These are phyloP conservation scores for Augochlora pura DNA, from an alignment of 1,140 invertebrate genomes.

Conservation along the genomic window DNA sequence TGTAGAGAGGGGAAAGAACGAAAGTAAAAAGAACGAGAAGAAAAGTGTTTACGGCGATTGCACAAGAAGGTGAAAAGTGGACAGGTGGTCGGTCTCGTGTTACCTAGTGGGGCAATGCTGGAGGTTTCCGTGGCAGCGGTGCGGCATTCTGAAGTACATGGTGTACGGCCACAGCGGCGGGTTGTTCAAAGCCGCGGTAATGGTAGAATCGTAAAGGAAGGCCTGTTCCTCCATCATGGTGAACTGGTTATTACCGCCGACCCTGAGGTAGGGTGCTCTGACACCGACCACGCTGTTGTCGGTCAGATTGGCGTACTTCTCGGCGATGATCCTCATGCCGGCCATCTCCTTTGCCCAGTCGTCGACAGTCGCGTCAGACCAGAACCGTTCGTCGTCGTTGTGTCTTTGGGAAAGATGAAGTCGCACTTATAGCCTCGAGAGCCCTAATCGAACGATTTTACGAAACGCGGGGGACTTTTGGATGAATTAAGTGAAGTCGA, in stretches of 20 bases:
- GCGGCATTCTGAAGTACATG: slow-evolving; percentile 98
- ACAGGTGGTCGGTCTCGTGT: too few species aligned
- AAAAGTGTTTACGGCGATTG: too few species aligned
- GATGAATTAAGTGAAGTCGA: too few species aligned
- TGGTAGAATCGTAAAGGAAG: slow-evolving; percentile 97
- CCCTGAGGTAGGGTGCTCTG: slow-evolving; percentile 93
- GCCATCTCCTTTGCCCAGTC: slow-evolving; percentile 99
- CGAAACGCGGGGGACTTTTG: too few species aligned
- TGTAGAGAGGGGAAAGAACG: too few species aligned
- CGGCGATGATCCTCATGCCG: slow-evolving; percentile 94
- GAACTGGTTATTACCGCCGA: slow-evolving; percentile 98
- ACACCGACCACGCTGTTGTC: slow-evolving; percentile 97
- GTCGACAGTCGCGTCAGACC: slow-evolving; percentile 95
- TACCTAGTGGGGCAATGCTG: slow-evolving; percentile 95
- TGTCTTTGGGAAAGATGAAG: slow-evolving; percentile 82
- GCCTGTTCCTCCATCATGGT: slow-evolving; percentile 99
- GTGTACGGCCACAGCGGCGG: slow-evolving; percentile 98
- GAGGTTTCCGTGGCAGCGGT: slow-evolving; percentile 95
- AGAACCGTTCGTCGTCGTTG: slow-evolving; percentile 95
- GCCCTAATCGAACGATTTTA: too few species aligned
- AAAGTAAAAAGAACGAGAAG: too few species aligned
- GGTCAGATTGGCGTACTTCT: slow-evolving; percentile 95
- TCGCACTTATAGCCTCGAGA: background rate
- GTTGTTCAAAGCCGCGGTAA: slow-evolving; percentile 94
- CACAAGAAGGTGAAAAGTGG: too few species aligned